Evolutionary conservation across 2,797 vertebrate species (phyloP).

Genomic region (Eulemur mongoz): DNA sequence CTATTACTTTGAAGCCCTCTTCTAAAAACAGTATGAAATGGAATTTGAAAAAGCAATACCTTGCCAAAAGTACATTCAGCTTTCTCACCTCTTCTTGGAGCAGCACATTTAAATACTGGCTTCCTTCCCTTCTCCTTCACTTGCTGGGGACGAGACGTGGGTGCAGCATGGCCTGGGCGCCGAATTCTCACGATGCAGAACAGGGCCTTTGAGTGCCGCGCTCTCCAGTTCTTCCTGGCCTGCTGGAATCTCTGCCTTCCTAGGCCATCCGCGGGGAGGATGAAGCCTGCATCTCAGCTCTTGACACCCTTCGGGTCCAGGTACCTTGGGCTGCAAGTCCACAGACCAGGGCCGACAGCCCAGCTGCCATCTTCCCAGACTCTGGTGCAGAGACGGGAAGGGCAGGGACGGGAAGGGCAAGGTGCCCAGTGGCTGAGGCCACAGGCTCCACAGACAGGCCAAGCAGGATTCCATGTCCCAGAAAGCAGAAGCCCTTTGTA

Average conservation of each 20-base stretch:
- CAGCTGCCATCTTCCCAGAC: neutral
- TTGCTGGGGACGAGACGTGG: neutral
- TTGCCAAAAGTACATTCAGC: slow-evolving; percentile 68
- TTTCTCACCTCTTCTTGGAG: slow-evolving; percentile 26
- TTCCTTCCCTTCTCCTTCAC: neutral
- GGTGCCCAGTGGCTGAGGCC: neutral
- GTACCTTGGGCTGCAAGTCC: neutral
- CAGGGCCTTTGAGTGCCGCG: no score
- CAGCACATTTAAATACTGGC: neutral
- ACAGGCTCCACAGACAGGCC: neutral
- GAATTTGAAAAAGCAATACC: slow-evolving; percentile 14
- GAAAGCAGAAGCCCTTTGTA: neutral
- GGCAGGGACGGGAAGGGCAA: neutral
- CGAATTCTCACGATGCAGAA: neutral
- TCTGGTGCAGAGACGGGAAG: no score
- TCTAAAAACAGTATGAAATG: slow-evolving; percentile 13
- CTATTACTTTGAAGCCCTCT: neutral
- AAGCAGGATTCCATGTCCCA: neutral
- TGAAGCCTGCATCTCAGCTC: neutral
- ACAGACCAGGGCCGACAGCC: neutral
- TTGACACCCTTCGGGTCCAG: neutral
- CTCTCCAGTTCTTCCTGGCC: neutral
- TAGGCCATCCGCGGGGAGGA: neutral
- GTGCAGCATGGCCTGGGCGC: neutral
- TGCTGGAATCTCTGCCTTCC: neutral